phyloP scores from a whole-genome alignment of 2,797 vertebrate genomes.

The Bovichtus variegatus region DNA sequence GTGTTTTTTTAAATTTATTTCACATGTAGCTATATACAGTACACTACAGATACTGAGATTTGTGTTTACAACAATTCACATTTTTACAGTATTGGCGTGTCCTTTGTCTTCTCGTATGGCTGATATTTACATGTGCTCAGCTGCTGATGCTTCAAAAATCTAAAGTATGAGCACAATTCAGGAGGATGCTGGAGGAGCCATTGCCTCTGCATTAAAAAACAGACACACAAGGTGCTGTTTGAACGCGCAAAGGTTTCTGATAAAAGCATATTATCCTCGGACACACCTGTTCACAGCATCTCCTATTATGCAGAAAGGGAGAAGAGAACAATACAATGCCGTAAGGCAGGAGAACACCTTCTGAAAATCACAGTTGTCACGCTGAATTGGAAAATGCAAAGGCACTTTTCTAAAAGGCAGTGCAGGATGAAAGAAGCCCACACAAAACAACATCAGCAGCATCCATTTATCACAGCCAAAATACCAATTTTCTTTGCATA shows the following conservation, averaged over 20 bases:
- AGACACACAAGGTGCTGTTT: slow-evolving; percentile 7
- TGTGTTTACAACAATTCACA: background rate
- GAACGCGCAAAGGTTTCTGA: slow-evolving; percentile 5
- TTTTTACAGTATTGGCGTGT: background rate
- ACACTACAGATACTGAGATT: background rate
- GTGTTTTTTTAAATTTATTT: slow-evolving; percentile 1
- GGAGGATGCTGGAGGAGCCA: background rate
- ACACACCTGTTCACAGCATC: slow-evolving; percentile 6
- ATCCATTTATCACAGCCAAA: slow-evolving; percentile 47
- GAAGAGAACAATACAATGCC: background rate
- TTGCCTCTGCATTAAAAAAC: slow-evolving; percentile 9
- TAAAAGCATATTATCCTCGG: slow-evolving; percentile 7
- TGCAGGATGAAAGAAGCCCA: slow-evolving; percentile 30
- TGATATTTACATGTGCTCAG: background rate
- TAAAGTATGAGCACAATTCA: background rate
- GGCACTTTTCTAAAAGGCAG: slow-evolving; percentile 30
- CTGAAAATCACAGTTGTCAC: slow-evolving; percentile 29
- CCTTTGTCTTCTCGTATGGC: background rate
- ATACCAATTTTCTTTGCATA: slow-evolving; percentile 21
- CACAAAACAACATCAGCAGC: slow-evolving; percentile 45
- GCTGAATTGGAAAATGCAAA: slow-evolving; percentile 32
- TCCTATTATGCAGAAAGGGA: slow-evolving; percentile 1
- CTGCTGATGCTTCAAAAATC: background rate
- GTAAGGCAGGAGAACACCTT: background rate
- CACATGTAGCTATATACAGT: background rate